Percentiles rank a stretch among this genome's conserved stretches.
Conservation (phyloP, 2,797 vertebrate species). For the Muscicapa striata region DNA sequence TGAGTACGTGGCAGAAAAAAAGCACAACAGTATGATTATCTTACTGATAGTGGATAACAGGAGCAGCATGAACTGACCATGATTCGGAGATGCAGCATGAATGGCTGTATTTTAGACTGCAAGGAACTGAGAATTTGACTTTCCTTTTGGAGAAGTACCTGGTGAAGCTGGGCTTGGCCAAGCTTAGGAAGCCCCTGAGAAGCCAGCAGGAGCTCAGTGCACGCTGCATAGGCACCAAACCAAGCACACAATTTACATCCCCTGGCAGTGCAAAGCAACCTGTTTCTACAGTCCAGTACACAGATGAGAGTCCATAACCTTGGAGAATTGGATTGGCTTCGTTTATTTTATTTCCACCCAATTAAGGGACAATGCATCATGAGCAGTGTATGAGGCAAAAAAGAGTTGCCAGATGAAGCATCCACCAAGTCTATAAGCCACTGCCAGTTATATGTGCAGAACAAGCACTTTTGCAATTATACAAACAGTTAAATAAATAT, state of each 20-base stretch:
- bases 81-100: background rate
- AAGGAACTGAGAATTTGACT: background rate
- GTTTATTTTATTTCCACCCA: slow-evolving; percentile 31
- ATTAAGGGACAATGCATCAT: background rate
- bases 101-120: background rate
- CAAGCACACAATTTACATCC: background rate
- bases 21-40: background rate
- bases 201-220: background rate
- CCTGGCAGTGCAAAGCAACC: background rate
- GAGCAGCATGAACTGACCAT: background rate
- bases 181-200: background rate
- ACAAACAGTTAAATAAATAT: background rate
- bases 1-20: background rate
- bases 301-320: background rate
- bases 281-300: background rate
- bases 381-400: background rate
- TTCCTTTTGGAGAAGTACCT: background rate
- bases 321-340: background rate
- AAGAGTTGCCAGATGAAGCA: background rate
- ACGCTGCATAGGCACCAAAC: background rate
- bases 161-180: background rate
- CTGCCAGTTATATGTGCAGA: background rate
- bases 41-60: background rate
- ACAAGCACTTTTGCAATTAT: background rate
- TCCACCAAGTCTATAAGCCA: background rate